Percentiles rank a stretch among this genome's conserved stretches.
Evolutionary conservation across 2,113 vertebrate genomes (phyloP).

Genomic region (Sphaerodactylus townsendi): DNA sequence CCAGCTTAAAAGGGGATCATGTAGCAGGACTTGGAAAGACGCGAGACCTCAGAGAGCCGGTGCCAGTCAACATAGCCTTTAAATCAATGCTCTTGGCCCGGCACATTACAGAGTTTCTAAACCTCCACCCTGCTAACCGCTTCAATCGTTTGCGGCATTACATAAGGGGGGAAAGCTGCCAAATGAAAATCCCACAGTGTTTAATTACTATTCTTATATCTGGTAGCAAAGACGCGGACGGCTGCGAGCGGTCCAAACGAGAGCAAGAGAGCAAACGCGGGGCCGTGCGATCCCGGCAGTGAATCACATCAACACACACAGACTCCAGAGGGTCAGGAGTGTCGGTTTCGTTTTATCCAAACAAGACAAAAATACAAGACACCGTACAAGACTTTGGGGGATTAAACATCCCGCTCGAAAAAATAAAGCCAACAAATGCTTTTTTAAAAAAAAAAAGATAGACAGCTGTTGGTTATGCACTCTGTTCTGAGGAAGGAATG

Average conservation of each 20-base stretch:
- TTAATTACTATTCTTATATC: conserved; percentile 42
- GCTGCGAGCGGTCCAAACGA: conserved; percentile 36
- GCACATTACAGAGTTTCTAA: conserved; percentile 21
- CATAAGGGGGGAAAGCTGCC: conserved; percentile 10
- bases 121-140: conserved; percentile 1
- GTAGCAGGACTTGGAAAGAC: background rate
- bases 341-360: conserved; percentile 70
- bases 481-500: conserved; percentile 38
- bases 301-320: conserved; percentile 67
- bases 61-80: background rate
- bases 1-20: too few species aligned
- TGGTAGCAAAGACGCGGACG: conserved; percentile 38
- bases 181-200: conserved; percentile 34
- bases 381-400: conserved; percentile 65
- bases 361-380: too few species aligned
- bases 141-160: conserved; percentile 25
- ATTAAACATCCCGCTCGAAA: conserved; percentile 62
- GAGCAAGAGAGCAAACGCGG: conserved; percentile 60
- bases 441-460: conserved; percentile 50
- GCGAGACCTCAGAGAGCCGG: background rate
- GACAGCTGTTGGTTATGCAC: conserved; percentile 64
- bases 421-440: conserved; percentile 43
- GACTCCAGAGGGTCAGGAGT: conserved; percentile 61
- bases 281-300: conserved; percentile 65
- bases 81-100: background rate